These are phyloP conservation scores for Bubalus kerabau DNA, from an alignment of 2,113 vertebrate species.

Conservation along the genomic window DNA sequence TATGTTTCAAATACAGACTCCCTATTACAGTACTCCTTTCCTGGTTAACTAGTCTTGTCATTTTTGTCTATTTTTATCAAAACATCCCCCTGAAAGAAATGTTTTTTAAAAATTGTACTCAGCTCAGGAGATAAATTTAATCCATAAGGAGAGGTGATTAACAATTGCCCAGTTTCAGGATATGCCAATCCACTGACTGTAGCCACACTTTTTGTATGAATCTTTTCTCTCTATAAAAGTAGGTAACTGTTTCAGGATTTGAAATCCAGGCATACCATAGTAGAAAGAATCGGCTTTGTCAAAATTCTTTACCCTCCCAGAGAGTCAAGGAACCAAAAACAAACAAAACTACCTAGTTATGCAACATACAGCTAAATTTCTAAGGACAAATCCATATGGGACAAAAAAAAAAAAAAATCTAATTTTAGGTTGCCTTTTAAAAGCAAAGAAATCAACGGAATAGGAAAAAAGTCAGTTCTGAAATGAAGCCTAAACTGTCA, in stretches of 20 bases:
- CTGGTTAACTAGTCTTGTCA: background rate
- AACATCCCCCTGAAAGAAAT: background rate
- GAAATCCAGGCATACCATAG: background rate
- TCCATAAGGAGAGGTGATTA: background rate
- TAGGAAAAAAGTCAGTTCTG: constrained; percentile 13
- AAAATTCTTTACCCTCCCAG: background rate
- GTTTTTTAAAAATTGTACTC: background rate
- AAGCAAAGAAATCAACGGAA: constrained; percentile 13
- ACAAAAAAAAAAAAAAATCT: background rate
- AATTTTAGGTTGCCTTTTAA: constrained; percentile 32
- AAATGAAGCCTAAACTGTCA: constrained; percentile 55
- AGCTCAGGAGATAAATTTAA: background rate
- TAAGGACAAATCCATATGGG: constrained; percentile 2
- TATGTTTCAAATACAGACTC: background rate
- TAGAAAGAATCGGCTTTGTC: background rate
- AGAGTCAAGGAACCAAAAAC: constrained; percentile 18
- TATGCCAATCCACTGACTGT: background rate
- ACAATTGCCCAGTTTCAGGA: background rate
- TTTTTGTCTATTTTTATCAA: background rate
- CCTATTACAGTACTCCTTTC: background rate
- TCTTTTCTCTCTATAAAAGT: background rate
- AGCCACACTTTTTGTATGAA: background rate
- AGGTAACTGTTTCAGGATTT: background rate
- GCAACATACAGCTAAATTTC: background rate
- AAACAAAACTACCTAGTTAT: background rate